Evolutionary conservation across 2,888 invertebrate genomes (phyloP), one percentile per base, ranked within the genome.

Genomic region (Plagodis dolabraria): DNA sequence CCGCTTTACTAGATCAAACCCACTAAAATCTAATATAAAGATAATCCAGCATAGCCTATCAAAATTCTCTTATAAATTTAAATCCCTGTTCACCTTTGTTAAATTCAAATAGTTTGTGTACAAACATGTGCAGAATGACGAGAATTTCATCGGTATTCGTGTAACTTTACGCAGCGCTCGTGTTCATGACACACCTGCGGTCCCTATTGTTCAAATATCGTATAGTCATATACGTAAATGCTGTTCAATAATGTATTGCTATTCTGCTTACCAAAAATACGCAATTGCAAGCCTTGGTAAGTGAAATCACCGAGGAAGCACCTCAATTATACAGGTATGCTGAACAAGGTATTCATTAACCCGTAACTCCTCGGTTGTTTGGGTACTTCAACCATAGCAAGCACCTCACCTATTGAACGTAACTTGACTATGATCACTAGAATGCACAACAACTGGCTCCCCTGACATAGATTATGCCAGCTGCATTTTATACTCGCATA

Each of bases 401-500:
- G 38, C 38, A 10, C 10, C n/a, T n/a, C 38, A 10, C 10, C n/a
- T n/a, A n/a, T 2, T 10, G 7, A 38, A 5, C 65, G 65, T 59
- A 73, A 68, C 70, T 65, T 55, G 63, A 65, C 64, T 67, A 64
- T 52, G 38, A 22, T 11, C 38, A 38, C 40, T 68, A 71, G 64
- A 71, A 69, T 62, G 63, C 67, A 72, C 70, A 64, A 65, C 71
- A 70, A 68, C 68, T 68, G 68, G 72, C 70, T 76, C 74, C 67
- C 72, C 74, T 81, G 85, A 83, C 85, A 85, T 78, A 72, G 72
- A 82, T 83, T 77, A 74, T 76, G 68, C 73, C 75, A 74, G 74
- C 75, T 81, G 79, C 77, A 82, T 83, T 86, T 76, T 78, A 81
- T 81, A 76, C 73, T 77, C 72, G 82, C 80, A 81, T 80, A 79